Evolutionary conservation across 2,888 invertebrate genomes (phyloP).

Genomic region (Ernsta delagoae): DNA sequence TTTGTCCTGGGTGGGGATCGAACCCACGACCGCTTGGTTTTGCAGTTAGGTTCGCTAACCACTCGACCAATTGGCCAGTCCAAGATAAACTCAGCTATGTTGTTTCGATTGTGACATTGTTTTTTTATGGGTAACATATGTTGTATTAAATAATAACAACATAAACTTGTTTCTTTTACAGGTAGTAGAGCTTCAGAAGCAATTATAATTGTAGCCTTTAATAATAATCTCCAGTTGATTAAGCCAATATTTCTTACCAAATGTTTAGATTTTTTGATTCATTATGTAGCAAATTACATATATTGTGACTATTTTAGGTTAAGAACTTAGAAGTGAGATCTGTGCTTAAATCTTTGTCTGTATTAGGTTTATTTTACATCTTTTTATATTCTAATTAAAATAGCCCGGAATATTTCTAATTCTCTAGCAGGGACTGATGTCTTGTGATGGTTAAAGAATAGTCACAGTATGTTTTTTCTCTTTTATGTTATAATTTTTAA

Average conservation of each 20-base stretch:
- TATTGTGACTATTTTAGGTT: slow-evolving; percentile 58
- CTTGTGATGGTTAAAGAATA: slow-evolving; percentile 14
- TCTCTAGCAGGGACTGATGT: slow-evolving; percentile 22
- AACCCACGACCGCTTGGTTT: too few relatives aligned
- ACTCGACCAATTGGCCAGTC: too few relatives aligned
- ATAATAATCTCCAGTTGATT: slow-evolving; percentile 64
- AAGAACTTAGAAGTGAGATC: slow-evolving; percentile 21
- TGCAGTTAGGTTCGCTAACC: too few relatives aligned
- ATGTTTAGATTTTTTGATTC: slow-evolving; percentile 51
- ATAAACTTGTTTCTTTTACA: not conserved
- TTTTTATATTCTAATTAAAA: slow-evolving; percentile 18
- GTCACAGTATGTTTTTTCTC: slow-evolving; percentile 20
- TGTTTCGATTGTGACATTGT: too few relatives aligned
- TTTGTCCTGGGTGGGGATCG: too few relatives aligned
- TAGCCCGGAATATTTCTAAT: slow-evolving; percentile 21
- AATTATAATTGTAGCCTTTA: slow-evolving; percentile 41
- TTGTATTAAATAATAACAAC: too few relatives aligned
- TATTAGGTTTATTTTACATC: slow-evolving; percentile 1
- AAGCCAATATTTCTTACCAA: slow-evolving; percentile 71
- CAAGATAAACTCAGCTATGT: too few relatives aligned
- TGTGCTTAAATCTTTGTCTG: slow-evolving; percentile 1
- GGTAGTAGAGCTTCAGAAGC: slow-evolving; percentile 11
- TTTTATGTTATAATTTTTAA: slow-evolving; percentile 5
- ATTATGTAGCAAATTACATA: slow-evolving; percentile 40
- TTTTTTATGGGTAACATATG: too few relatives aligned